Conservation (phyloP, 1,140 invertebrate genomes). For the Papilio polytes region DNA sequence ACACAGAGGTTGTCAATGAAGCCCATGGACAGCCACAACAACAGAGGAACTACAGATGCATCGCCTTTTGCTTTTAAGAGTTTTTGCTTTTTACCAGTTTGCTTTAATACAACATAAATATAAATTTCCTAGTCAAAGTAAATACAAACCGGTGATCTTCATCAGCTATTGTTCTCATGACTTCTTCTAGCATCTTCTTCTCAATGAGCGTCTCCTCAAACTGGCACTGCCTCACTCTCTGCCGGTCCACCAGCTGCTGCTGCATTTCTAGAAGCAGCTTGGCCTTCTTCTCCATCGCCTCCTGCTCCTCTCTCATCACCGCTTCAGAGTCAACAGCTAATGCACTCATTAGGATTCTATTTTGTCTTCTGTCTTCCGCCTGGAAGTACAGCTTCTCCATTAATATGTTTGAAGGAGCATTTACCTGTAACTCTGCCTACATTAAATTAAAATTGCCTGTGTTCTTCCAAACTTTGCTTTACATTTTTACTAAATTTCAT, state of each 20-base stretch:
- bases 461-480: too few species aligned
- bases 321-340: slow-evolving; percentile 57
- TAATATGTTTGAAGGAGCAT: too few species aligned
- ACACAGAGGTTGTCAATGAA: too few species aligned
- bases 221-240: slow-evolving; percentile 60
- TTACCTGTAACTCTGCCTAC: too few species aligned
- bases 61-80: too few species aligned
- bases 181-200: slow-evolving; percentile 73
- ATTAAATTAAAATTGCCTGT: too few species aligned
- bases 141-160: slow-evolving; percentile 56
- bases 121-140: not conserved
- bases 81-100: too few species aligned
- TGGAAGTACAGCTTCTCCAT: slow-evolving; percentile 37
- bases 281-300: slow-evolving; percentile 51
- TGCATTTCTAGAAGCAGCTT: slow-evolving; percentile 64
- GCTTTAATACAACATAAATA: too few species aligned
- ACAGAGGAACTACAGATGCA: too few species aligned
- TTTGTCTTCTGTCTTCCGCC: slow-evolving; percentile 62
- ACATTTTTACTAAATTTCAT: too few species aligned
- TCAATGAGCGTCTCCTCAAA: slow-evolving; percentile 69
- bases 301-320: slow-evolving; percentile 48
- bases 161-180: slow-evolving; percentile 67
- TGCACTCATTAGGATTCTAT: slow-evolving; percentile 51
- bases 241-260: slow-evolving; percentile 66
- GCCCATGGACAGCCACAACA: too few species aligned